phyloP scores from a whole-genome alignment of 2,113 vertebrate species.

The Chaetorhynchus papuensis region DNA sequence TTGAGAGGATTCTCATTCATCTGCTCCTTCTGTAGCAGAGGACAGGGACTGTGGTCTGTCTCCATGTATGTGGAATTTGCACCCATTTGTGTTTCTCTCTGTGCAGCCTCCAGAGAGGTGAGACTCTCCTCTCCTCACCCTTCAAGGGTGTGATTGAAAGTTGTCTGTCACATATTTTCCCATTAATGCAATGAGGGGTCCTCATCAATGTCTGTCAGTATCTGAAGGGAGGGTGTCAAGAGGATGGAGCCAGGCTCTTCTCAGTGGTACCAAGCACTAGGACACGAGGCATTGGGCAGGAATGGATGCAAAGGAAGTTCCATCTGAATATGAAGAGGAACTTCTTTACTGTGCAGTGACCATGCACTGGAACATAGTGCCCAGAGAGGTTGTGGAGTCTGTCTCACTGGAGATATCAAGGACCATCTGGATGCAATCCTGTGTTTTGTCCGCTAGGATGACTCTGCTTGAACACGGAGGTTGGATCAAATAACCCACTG shows the following conservation, averaged over 20 bases:
- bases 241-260: background rate
- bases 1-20: background rate
- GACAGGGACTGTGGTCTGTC: background rate
- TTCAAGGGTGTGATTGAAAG: background rate
- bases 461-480: too few relatives aligned
- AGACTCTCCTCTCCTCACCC: background rate
- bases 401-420: background rate
- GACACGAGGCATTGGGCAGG: accelerated
- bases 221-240: background rate
- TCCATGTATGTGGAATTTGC: background rate
- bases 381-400: too few relatives aligned
- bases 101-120: background rate
- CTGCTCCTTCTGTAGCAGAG: background rate
- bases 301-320: background rate
- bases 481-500: background rate
- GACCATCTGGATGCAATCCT: too few relatives aligned
- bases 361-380: accelerated
- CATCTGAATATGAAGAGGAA: background rate
- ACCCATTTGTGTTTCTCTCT: background rate
- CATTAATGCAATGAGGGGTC: background rate
- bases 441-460: background rate
- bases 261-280: background rate
- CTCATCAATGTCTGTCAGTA: background rate
- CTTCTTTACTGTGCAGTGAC: background rate
- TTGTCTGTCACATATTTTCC: accelerated